These are phyloP conservation scores for Ephialtes manifestator DNA, from an alignment of 2,888 invertebrate genomes.

Conservation along the genomic window DNA sequence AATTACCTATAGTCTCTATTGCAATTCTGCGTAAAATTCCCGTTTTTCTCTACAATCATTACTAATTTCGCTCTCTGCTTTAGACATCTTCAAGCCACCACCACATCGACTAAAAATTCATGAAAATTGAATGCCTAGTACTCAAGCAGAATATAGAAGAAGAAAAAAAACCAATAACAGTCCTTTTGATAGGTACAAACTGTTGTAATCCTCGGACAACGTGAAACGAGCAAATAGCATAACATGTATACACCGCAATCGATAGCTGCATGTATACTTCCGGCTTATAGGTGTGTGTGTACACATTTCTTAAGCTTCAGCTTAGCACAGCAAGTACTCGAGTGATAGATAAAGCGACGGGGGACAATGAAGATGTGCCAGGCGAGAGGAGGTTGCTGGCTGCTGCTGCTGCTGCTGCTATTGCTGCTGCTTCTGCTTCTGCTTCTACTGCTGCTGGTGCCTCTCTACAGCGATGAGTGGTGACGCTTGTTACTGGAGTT, in stretches of 20 bases:
- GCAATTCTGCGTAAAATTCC: neutral
- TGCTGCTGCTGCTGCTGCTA: too few relatives aligned
- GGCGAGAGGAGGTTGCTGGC: slow-evolving; percentile 28
- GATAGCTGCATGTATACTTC: slow-evolving; percentile 43
- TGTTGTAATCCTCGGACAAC: slow-evolving; percentile 29
- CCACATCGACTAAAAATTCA: slow-evolving; percentile 15
- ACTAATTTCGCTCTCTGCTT: neutral
- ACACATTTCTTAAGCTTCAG: slow-evolving; percentile 65
- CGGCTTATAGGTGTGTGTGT: slow-evolving; percentile 22
- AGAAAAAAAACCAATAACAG: neutral
- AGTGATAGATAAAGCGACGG: slow-evolving; percentile 64
- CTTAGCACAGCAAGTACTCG: slow-evolving; percentile 69
- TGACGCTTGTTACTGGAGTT: slow-evolving; percentile 70
- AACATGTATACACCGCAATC: slow-evolving; percentile 53
- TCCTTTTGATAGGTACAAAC: slow-evolving; percentile 19
- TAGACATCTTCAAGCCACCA: neutral
- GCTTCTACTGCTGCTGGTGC: too few relatives aligned
- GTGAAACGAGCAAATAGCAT: slow-evolving; percentile 49
- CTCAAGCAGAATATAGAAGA: neutral
- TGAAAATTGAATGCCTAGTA: neutral
- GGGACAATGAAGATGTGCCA: slow-evolving; percentile 58
- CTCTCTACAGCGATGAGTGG: slow-evolving; percentile 60
- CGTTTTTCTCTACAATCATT: neutral
- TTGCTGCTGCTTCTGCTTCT: too few relatives aligned
- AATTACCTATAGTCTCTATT: neutral